These are phyloP conservation scores for Diadumene lineata DNA, from an alignment of 92 coral and sea anemone species.

Conservation along the genomic window DNA sequence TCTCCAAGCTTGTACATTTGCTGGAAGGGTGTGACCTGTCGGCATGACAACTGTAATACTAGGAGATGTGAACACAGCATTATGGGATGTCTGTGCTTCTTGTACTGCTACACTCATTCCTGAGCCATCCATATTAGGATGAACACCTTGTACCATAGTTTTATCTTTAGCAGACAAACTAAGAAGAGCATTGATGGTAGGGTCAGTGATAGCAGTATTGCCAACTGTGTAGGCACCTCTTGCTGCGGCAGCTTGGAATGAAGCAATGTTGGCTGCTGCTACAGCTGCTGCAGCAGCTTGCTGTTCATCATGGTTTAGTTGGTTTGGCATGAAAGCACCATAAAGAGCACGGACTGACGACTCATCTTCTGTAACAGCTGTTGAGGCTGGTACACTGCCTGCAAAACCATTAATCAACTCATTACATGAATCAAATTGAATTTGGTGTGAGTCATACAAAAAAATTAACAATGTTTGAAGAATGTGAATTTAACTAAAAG, in stretches of 20 bases:
- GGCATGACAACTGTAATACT: slow-evolving; percentile 90
- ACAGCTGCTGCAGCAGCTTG: slow-evolving; percentile 63
- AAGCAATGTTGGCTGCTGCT: slow-evolving; percentile 51
- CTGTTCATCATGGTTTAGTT: slow-evolving; percentile 65
- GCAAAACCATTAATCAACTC: neutral
- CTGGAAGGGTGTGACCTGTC: slow-evolving; percentile 63
- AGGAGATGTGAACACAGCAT: slow-evolving; percentile 63
- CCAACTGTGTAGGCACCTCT: slow-evolving; percentile 45
- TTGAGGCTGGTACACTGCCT: slow-evolving; percentile 35
- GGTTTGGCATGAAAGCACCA: slow-evolving; percentile 82
- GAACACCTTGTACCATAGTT: slow-evolving; percentile 58
- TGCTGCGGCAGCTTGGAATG: slow-evolving; percentile 49
- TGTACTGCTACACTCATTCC: slow-evolving; percentile 59
- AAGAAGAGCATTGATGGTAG: slow-evolving; percentile 91
- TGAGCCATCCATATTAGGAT: slow-evolving; percentile 61
- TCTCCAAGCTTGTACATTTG: slow-evolving; percentile 54
- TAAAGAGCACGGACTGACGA: slow-evolving; percentile 80
- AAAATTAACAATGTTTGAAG: too few species aligned
- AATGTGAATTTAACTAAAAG: too few species aligned
- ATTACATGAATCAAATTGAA: too few species aligned
- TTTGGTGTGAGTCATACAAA: too few species aligned
- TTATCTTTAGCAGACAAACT: slow-evolving; percentile 91
- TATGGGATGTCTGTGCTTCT: slow-evolving; percentile 47
- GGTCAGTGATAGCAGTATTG: slow-evolving; percentile 80
- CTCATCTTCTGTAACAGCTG: slow-evolving; percentile 69